These are phyloP conservation scores for Eudyptes chrysolophus DNA, from an alignment of 2,113 vertebrate species.

Conservation along the genomic window DNA sequence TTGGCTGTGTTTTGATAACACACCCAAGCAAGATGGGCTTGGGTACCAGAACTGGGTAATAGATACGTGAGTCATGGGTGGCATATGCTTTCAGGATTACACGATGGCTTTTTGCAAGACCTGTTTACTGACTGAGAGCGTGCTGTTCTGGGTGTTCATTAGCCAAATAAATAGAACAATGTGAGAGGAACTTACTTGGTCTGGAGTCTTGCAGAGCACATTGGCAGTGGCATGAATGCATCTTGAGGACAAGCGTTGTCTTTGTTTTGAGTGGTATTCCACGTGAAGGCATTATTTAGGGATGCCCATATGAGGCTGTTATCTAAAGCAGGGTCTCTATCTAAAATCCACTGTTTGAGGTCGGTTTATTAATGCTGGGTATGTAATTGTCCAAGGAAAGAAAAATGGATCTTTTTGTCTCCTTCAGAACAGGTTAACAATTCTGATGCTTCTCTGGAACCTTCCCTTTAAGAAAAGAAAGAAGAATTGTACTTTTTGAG, in stretches of 20 bases:
- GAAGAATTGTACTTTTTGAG: neutral
- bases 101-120: constrained; percentile 10
- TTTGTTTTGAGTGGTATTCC: neutral
- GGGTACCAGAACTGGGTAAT: constrained; percentile 17
- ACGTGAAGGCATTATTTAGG: neutral
- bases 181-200: neutral
- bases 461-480: neutral
- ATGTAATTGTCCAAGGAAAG: neutral
- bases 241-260: neutral
- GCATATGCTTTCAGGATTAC: constrained; percentile 11
- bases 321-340: neutral
- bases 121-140: neutral
- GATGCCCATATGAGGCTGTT: neutral
- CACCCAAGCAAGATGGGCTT: constrained; percentile 9
- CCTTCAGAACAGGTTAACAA: neutral
- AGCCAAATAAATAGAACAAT: neutral
- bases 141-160: neutral
- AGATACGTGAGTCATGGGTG: constrained; percentile 5
- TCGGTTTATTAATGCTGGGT: neutral
- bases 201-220: neutral
- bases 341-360: neutral
- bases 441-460: neutral
- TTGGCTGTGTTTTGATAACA: constrained; percentile 30
- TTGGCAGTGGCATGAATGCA: neutral
- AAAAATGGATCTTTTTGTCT: neutral